Base-by-base conservation (phyloP, 2,113 vertebrate species). In the Sander vitreus region DNA sequence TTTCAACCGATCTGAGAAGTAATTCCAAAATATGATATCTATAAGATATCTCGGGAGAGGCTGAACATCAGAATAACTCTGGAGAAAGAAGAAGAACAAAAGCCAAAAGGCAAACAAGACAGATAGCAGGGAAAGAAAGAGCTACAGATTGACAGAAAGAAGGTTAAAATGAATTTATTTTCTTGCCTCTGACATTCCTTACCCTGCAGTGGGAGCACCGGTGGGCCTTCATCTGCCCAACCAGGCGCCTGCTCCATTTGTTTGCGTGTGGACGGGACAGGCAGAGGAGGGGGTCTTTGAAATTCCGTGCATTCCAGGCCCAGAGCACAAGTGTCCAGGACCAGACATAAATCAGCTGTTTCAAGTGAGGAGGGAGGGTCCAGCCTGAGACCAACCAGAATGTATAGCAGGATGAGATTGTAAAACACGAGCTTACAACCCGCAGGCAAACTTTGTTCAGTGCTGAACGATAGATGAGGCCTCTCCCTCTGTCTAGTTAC, bases 341-440 rank as follows among this genome's bases (percentile, higher is more conserved):
- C 82, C 73, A 73, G 88, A 86, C 94, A 93, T 95, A 96, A 96
- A 95, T 95, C 94, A 94, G 91, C 92, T 94, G 91, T 91, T 93
- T 89, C 23, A 27, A 83, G 80, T 73, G 57, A 39, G 23, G 47
- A 62, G 79, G 68, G 48, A 64, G 76, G 68, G 54, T 76, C 48
- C 5, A 9, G 23, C 63, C 54, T 83, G 25, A 25, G 76, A 66
- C 74, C 85, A 76, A 60, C 30, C 30, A 30, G 36, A 53, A 77
- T 75, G 76, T 83, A 48, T 30, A 48, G 63, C 18, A 47, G 50
- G 23, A 80, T 47, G 48, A 82, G 64, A 81, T 82, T 79, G 57
- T 93, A 90, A 95, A 93, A 83, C 43, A 83, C 8, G 13, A 12
- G 57, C 72, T 73, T 51, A 75, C 76, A 91, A 69, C 62, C 81